These are phyloP conservation scores for Crypturellus tataupa DNA, from an alignment of 2,797 vertebrate genomes.

Conservation along the genomic window DNA sequence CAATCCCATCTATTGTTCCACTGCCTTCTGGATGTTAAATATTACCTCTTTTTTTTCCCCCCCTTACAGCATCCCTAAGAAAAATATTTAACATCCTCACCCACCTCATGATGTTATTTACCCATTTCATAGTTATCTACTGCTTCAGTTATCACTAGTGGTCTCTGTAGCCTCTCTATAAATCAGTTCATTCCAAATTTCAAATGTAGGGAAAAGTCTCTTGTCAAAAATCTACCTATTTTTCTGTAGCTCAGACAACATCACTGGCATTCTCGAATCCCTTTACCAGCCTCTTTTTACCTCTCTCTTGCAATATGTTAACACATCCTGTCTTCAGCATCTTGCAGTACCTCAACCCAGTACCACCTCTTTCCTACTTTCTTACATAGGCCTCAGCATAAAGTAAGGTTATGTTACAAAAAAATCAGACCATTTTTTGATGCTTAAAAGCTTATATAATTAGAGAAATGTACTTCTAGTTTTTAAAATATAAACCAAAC, in stretches of 20 bases:
- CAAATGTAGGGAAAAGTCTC: background rate
- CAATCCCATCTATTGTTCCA: background rate
- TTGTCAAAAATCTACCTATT: background rate
- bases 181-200: background rate
- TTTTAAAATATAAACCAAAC: constrained; percentile 28
- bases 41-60: background rate
- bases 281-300: background rate
- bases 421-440: constrained; percentile 18
- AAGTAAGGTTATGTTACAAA: background rate
- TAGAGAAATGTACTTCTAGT: background rate
- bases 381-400: background rate
- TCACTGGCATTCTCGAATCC: background rate
- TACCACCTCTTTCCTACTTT: background rate
- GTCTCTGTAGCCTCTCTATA: background rate
- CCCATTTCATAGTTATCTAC: background rate
- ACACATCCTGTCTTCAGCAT: background rate
- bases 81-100: background rate
- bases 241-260: background rate
- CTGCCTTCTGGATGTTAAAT: background rate
- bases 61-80: background rate
- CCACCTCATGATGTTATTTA: background rate
- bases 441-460: background rate
- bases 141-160: background rate
- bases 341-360: background rate
- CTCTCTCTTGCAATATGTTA: background rate